These are phyloP conservation scores for Myrmophylax atrothorax DNA, from an alignment of 2,113 vertebrate species.

Conservation along the genomic window DNA sequence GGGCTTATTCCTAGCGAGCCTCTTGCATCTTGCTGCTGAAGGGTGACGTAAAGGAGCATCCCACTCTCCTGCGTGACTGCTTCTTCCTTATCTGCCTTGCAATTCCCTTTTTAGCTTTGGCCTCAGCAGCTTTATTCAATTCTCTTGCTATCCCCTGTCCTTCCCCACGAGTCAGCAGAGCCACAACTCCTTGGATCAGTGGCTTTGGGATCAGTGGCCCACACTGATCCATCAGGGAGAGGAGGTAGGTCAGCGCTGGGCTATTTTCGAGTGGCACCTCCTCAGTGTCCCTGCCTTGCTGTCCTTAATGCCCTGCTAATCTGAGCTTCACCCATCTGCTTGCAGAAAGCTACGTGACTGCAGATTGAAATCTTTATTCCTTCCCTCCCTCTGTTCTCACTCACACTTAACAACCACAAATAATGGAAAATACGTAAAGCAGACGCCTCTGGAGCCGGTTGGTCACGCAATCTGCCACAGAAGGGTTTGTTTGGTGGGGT, in stretches of 20 bases:
- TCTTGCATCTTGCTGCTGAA: background rate
- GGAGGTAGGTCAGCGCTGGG: background rate
- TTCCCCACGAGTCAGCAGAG: background rate
- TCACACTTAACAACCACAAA: background rate
- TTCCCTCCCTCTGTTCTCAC: background rate
- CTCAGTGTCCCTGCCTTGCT: background rate
- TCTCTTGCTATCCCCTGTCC: background rate
- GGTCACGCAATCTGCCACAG: fast-evolving
- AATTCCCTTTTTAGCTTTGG: background rate
- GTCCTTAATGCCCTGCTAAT: background rate
- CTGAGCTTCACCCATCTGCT: background rate
- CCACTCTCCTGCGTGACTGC: fast-evolving
- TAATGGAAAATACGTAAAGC: background rate
- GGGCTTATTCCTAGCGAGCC: background rate
- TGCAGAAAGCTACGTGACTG: background rate
- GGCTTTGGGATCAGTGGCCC: no score
- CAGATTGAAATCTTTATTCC: background rate
- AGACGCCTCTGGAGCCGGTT: background rate
- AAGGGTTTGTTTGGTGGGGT: background rate
- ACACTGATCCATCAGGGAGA: fast-evolving
- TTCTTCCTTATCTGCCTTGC: background rate
- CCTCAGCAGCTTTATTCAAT: background rate
- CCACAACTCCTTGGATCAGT: fast-evolving
- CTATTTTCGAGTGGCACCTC: background rate
- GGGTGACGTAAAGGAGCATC: background rate